Conservation (phyloP, 1,140 invertebrate species). For the Drosophila tropicalis region DNA sequence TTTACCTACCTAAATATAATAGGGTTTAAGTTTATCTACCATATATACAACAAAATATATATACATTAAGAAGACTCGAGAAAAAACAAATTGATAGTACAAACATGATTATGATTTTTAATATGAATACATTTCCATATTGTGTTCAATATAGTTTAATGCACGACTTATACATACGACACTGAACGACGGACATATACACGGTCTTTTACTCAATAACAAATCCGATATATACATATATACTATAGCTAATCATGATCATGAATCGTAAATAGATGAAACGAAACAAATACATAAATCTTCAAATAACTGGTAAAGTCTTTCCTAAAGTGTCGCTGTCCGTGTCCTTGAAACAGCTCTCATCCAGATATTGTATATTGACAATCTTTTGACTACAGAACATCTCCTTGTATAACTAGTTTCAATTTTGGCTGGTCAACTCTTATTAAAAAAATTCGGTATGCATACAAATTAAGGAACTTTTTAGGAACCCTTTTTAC, state of each 20-base stretch:
- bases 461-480: background rate
- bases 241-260: too few relatives aligned
- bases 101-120: constrained; percentile 22
- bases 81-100: constrained; percentile 16
- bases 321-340: too few relatives aligned
- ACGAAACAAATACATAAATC: too few relatives aligned
- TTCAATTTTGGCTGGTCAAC: too few relatives aligned
- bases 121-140: constrained; percentile 10
- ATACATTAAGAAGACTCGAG: constrained; percentile 4
- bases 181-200: constrained; percentile 3
- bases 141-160: constrained; percentile 14
- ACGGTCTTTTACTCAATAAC: background rate
- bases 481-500: background rate
- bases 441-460: background rate
- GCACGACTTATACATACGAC: background rate
- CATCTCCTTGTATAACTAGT: too few relatives aligned
- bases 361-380: too few relatives aligned
- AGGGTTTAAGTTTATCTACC: constrained; percentile 32
- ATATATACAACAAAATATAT: background rate
- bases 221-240: background rate
- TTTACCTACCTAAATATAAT: constrained; percentile 43
- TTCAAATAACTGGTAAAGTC: too few relatives aligned
- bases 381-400: too few relatives aligned
- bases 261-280: too few relatives aligned
- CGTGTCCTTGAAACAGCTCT: too few relatives aligned